Percentiles rank a stretch among this genome's conserved stretches.
Evolutionary conservation across 2,113 vertebrate species (phyloP).

Genomic region (Triplophysa rosa): DNA sequence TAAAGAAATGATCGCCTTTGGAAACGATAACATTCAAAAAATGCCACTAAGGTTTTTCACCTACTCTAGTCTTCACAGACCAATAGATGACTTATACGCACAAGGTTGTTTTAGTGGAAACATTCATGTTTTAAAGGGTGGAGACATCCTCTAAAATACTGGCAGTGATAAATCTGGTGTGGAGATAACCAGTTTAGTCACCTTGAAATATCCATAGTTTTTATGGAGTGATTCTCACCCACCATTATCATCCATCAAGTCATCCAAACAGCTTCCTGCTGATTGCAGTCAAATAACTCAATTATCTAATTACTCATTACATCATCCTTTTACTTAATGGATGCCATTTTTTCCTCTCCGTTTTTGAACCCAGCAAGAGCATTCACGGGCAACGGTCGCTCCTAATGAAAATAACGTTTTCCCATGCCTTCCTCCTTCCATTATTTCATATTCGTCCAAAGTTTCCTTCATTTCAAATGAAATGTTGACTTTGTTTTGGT

Average conservation of each 20-base stretch:
- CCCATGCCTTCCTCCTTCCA: conserved; percentile 35
- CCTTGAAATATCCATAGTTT: conserved; percentile 24
- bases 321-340: conserved; percentile 43
- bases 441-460: conserved; percentile 48
- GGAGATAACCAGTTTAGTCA: conserved; percentile 20
- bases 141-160: background rate
- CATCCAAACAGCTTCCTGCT: conserved; percentile 33
- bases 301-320: conserved; percentile 42
- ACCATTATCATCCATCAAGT: conserved; percentile 31
- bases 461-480: conserved; percentile 60
- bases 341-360: background rate
- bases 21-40: background rate
- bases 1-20: conserved; percentile 23
- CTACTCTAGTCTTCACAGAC: background rate
- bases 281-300: conserved; percentile 43
- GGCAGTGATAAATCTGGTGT: conserved; percentile 8
- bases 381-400: conserved; percentile 54
- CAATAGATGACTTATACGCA: background rate
- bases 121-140: background rate
- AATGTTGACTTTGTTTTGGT: conserved; percentile 69
- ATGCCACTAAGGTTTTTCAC: background rate
- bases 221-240: conserved; percentile 2
- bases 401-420: conserved; percentile 55
- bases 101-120: background rate
- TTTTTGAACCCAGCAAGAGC: conserved; percentile 38